Evolutionary conservation across 2,113 vertebrate species (phyloP).

Genomic region (Dolichallabes microphthalmus): DNA sequence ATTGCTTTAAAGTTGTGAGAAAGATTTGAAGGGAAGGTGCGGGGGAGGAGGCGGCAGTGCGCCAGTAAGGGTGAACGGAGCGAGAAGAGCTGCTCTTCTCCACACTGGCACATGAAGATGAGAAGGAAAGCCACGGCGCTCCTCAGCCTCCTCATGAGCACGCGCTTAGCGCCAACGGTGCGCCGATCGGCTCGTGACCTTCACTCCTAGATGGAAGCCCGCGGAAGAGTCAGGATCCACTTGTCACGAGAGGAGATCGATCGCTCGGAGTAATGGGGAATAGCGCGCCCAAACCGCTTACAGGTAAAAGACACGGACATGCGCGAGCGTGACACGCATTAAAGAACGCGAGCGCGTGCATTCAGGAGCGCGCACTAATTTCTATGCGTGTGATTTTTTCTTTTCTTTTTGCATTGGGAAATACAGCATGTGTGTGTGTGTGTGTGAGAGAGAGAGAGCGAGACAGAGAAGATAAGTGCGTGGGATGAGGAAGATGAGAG

Average conservation of each 20-base stretch:
- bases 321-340: not conserved
- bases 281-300: slow-evolving; percentile 73
- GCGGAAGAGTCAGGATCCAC: slow-evolving; percentile 63
- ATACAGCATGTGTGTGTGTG: not conserved
- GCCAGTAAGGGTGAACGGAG: slow-evolving; percentile 52
- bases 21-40: slow-evolving; percentile 61
- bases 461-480: slow-evolving; percentile 53
- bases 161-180: slow-evolving; percentile 25
- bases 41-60: slow-evolving; percentile 64
- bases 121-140: slow-evolving; percentile 52
- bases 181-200: slow-evolving; percentile 22
- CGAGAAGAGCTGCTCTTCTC: slow-evolving; percentile 50
- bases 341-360: not conserved
- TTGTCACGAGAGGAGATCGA: slow-evolving; percentile 66
- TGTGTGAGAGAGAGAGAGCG: slow-evolving; percentile 34
- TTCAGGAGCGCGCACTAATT: not conserved
- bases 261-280: slow-evolving; percentile 75
- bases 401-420: slow-evolving; percentile 9
- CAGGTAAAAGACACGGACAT: slow-evolving; percentile 66
- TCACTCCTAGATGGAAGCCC: slow-evolving; percentile 67
- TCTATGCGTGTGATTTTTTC: not conserved
- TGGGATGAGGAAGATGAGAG: slow-evolving; percentile 42
- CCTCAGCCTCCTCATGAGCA: not conserved
- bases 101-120: slow-evolving; percentile 66
- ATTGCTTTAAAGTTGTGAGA: slow-evolving; percentile 73